Conservation (phyloP, 2,888 invertebrate genomes). For the Norana najaformis region DNA sequence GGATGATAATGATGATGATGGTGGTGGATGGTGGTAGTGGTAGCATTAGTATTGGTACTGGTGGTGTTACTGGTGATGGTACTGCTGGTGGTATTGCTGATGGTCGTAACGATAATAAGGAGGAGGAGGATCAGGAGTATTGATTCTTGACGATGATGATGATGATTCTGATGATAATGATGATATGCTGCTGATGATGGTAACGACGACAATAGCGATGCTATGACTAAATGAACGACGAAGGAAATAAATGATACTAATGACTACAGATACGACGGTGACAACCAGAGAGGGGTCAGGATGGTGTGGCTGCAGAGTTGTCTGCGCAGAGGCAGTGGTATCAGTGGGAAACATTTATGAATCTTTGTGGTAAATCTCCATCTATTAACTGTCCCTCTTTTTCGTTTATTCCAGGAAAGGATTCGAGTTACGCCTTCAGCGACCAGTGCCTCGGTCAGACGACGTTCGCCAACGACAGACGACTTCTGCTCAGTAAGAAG, state of each 20-base stretch:
- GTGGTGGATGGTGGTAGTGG: neutral
- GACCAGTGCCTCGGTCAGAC: conserved; percentile 2
- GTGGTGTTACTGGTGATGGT: neutral
- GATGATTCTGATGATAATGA: neutral
- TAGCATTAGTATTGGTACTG: neutral
- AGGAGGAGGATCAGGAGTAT: too few species aligned
- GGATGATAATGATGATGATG: neutral
- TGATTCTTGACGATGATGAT: neutral
- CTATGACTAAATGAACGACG: too few species aligned
- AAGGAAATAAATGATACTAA: neutral
- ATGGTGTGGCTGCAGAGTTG: too few species aligned
- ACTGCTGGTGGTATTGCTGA: neutral
- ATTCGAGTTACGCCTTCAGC: conserved; percentile 20
- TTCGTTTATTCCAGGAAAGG: neutral
- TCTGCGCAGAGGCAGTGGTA: neutral
- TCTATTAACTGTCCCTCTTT: neutral
- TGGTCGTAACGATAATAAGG: too few species aligned
- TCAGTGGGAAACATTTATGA: neutral
- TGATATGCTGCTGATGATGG: too few species aligned
- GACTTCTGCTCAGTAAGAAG: conserved; percentile 25
- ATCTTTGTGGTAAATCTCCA: neutral
- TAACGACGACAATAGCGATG: too few species aligned
- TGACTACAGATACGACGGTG: neutral
- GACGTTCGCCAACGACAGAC: neutral
- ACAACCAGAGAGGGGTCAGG: neutral